Evolutionary conservation across 1,140 invertebrate genomes (phyloP), one percentile per base, ranked within the genome.

Genomic region (Drosophila micromelanica): DNA sequence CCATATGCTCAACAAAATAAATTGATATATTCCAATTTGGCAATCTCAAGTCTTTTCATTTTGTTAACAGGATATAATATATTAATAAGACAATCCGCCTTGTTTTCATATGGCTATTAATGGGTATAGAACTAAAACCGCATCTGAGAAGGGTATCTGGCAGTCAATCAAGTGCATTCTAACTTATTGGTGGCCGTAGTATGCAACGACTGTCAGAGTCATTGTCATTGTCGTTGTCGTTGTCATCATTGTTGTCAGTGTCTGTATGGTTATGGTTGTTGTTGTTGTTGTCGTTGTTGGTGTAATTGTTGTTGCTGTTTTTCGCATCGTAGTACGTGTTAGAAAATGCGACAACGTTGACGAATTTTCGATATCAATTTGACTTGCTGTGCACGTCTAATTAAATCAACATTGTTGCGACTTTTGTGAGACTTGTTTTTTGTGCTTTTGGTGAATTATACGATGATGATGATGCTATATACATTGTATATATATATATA

Each of bases 391-490:
- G 43, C 78, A 80, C 78, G 73, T 76, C 73, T 84, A 84, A 85
- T 85, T 84, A 84, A 84, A 84, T 84, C 80, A 84, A 70, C 75
- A 76, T 78, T 75, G 54, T 42, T 59, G 55, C 55, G 55, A 23
- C 35, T 70, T 32, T 46, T 42, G 60, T 23, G 45, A 42, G 7
- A 42, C 23, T 57, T 2, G 37, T 30, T 54, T 30, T 52, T 23
- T 43, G 32, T 59, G 23, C 17, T 43, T 61, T 61, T 30, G 46
- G 46, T 52, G 65, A 52, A 51, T 60, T 60, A 68, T 38, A 55
- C 52, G n/a, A 54, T 20, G 37, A 55, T 43, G 37, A 23, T 37
- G 49, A 45, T 40, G 35, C 17, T 20, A 13, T 23, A 32, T 17
- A 45, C 38, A 27, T 20, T 6, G n/a, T 3, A 52, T 5, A 45